Base-by-base conservation (phyloP, 2,888 invertebrate species). In the Scaptomyza tumidula region DNA sequence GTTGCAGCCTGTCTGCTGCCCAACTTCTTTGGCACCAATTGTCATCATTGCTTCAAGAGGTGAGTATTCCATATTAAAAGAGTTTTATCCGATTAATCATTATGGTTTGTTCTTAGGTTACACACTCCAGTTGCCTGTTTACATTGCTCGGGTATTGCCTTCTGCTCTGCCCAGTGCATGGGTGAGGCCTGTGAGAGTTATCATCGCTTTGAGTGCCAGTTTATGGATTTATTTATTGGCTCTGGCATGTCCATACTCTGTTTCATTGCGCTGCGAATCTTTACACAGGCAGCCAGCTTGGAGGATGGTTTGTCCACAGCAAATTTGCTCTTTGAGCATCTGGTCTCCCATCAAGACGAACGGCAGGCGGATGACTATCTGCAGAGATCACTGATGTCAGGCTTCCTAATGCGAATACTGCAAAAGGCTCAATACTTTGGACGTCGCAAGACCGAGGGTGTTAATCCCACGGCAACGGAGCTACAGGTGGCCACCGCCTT, bases 191-290 rank as follows among this genome's bases (percentile, higher is more conserved):
- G 94, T 1, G 90, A 93, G 3, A 93, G 94, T 0, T 97, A 96
- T 89, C 97, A 97, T 90, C 92, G 93, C 35, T 95, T 94, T 87
- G 97, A 97, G 91, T 97, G 97, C 87, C 94, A 94, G 78, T 95
- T 94, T 83, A 92, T 95, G 81, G 95, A 95, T 75, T 92, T 97
- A 7, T 93, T 97, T 54, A 95, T 96, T 72, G 97, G 97, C 93
- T 95, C 96, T 0, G 96, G 97, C 1, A 97, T 97, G 96, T 97
- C 97, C 57, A 93, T 96, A 52, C 92, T 97, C 3, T 95, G 96
- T 73, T 94, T 95, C 85, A 93, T 96, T 46, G 96, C 97, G 0
- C 90, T 97, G 31, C 93, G 97, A 53, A 95, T 96, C 92, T 93
- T 96, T n/a, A 96, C 97, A 0, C 96, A 96, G 89, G 93, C 94